Conservation (phyloP, 2,888 invertebrate species). For the Bursaphelenchus okinawaensis region DNA sequence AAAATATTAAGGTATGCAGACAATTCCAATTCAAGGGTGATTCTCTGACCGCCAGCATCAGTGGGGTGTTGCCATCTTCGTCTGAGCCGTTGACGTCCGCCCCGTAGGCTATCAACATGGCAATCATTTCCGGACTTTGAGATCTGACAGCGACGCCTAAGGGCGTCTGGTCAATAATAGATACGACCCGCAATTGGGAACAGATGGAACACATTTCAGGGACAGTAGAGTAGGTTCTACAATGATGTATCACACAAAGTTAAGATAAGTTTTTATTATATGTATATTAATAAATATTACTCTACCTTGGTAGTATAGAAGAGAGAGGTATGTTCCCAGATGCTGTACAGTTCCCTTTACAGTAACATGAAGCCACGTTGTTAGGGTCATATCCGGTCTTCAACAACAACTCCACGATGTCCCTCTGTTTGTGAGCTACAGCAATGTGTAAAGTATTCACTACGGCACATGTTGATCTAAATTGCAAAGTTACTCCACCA, state of each 20-base stretch:
- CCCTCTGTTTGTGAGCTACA: slow-evolving; percentile 64
- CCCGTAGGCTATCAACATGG: slow-evolving; percentile 63
- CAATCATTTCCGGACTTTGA: slow-evolving; percentile 63
- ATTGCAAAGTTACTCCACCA: slow-evolving; percentile 2
- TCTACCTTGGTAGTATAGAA: slow-evolving; percentile 43
- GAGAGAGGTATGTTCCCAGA: slow-evolving; percentile 51
- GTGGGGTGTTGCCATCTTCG: slow-evolving; percentile 64
- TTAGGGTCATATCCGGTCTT: slow-evolving; percentile 63
- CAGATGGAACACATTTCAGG: slow-evolving; percentile 61
- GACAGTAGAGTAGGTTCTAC: slow-evolving; percentile 43
- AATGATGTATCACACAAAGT: slow-evolving; percentile 8
- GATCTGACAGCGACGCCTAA: slow-evolving; percentile 64
- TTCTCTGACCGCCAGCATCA: slow-evolving; percentile 64
- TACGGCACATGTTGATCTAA: slow-evolving; percentile 47
- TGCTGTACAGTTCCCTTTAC: slow-evolving; percentile 53
- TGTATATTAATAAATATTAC: not conserved
- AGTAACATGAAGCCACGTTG: slow-evolving; percentile 60
- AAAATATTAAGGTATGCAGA: slow-evolving; percentile 53
- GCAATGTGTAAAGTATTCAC: slow-evolving; percentile 63
- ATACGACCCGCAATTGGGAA: slow-evolving; percentile 61
- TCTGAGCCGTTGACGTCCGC: slow-evolving; percentile 63
- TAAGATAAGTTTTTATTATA: slow-evolving; percentile 1
- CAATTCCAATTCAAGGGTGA: slow-evolving; percentile 63
- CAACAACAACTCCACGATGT: slow-evolving; percentile 61
- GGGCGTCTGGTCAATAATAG: slow-evolving; percentile 62